Evolutionary conservation across 2,888 invertebrate species (phyloP), one percentile per base, ranked within the genome.

Genomic region (Cybosia mesomella): DNA sequence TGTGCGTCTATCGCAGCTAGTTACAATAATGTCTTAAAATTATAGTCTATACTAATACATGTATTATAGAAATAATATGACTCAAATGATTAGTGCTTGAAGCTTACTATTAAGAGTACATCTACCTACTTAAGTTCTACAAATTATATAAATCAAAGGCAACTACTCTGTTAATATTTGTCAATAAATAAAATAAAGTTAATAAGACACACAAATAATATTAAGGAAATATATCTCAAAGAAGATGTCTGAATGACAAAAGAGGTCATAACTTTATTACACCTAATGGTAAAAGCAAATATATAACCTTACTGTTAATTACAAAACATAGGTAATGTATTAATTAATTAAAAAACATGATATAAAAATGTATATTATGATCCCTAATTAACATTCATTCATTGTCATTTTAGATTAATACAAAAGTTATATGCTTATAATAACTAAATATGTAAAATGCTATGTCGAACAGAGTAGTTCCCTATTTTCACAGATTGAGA

Each of bases 21-120:
- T 85, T 87, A 87, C 83, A 87, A 74, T 85, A 80, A 86, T 85
- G 86, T 87, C 85, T 86, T 88, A 85, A 83, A 84, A 84, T 71
- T 85, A 85, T 82, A 86, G 53, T 76, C 84, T 89, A 90, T 79
- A 74, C 85, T 88, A 89, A 76, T 81, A 90, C 86, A 89, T 85
- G 76, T 85, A 84, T 79, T 84, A 78, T 75, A 81, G 68, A 88
- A 84, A 81, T 77, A 81, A 85, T 81, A 83, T 72, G 77, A 83
- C 83, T 80, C 77, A 85, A 88, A 87, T 81, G 69, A 86, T 80
- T 87, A 79, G 89, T 89, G 87, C 85, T 85, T 83, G 76, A 88
- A 88, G 85, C 85, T 82, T 84, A 83, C 77, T 75, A 75, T 73
- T 72, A 81, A 76, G 75, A 82, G 74, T 81, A 80, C 73, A 58